These are phyloP conservation scores for Tiliacea aurago DNA, from an alignment of 2,888 invertebrate species.

Conservation along the genomic window DNA sequence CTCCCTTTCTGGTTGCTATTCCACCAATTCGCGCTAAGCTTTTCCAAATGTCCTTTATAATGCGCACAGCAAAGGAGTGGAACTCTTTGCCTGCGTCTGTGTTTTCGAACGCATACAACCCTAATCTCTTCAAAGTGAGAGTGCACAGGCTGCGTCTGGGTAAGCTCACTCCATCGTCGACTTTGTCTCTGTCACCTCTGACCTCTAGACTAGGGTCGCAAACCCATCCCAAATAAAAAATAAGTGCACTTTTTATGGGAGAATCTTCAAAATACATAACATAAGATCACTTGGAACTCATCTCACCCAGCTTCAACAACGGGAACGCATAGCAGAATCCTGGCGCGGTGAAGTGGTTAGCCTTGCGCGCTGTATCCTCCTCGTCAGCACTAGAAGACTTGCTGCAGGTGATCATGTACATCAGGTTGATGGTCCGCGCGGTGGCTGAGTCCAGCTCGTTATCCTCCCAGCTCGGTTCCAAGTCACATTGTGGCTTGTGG, in stretches of 20 bases:
- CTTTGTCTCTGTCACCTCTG: too few relatives aligned
- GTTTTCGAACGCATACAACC: too few relatives aligned
- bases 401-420: constrained; percentile 88
- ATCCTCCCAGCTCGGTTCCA: constrained; percentile 94
- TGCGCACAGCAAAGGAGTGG: too few relatives aligned
- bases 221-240: too few relatives aligned
- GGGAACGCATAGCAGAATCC: constrained; percentile 96
- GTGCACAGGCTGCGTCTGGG: too few relatives aligned
- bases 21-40: too few relatives aligned
- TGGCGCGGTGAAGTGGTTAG: constrained; percentile 91
- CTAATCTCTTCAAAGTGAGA: too few relatives aligned
- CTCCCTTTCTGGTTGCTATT: too few relatives aligned
- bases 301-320: constrained; percentile 91
- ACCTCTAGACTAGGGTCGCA: too few relatives aligned
- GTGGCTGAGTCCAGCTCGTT: constrained; percentile 92
- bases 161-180: too few relatives aligned
- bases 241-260: background rate
- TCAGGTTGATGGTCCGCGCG: constrained; percentile 91
- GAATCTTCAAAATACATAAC: background rate
- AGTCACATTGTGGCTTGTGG: constrained; percentile 94
- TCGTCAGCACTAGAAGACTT: constrained; percentile 45
- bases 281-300: background rate
- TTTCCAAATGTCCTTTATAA: too few relatives aligned
- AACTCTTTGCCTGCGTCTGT: too few relatives aligned
- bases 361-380: constrained; percentile 52